These are phyloP conservation scores for Ceratoteleas bidentatus DNA, from an alignment of 1,140 invertebrate genomes.

Conservation along the genomic window DNA sequence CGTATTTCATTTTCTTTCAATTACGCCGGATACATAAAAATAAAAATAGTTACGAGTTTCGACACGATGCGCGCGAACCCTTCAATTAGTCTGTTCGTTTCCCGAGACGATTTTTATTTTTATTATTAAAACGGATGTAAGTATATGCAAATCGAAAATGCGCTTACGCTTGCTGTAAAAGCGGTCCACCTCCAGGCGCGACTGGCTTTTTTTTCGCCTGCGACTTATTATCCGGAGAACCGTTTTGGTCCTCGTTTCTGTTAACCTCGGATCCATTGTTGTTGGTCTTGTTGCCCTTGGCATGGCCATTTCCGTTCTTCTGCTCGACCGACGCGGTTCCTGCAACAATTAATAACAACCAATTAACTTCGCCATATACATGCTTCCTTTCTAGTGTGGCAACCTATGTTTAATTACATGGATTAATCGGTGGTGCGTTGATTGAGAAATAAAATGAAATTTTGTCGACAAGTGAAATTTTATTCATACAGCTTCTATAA, in stretches of 20 bases:
- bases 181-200: conserved; percentile 77
- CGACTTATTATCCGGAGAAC: conserved; percentile 72
- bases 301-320: conserved; percentile 76
- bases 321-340: conserved; percentile 77
- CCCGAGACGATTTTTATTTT: no score
- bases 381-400: conserved; percentile 5
- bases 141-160: conserved; percentile 7
- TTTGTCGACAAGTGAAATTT: no score
- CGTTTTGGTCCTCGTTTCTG: conserved; percentile 77
- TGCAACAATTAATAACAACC: conserved; percentile 54
- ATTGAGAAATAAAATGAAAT: no score
- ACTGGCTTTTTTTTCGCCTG: conserved; percentile 76
- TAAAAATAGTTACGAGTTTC: no score
- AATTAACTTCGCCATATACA: conserved; percentile 18
- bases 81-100: no score
- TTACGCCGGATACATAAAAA: no score
- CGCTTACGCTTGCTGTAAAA: conserved; percentile 81
- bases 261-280: conserved; percentile 78
- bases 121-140: no score
- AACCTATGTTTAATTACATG: no score
- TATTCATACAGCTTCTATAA: no score
- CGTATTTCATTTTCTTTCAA: no score
- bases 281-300: conserved; percentile 78
- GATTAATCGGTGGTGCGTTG: no score
- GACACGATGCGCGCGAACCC: no score